Evolutionary conservation across 2,113 vertebrate species (phyloP).

Genomic region (Nothoprocta pentlandii): DNA sequence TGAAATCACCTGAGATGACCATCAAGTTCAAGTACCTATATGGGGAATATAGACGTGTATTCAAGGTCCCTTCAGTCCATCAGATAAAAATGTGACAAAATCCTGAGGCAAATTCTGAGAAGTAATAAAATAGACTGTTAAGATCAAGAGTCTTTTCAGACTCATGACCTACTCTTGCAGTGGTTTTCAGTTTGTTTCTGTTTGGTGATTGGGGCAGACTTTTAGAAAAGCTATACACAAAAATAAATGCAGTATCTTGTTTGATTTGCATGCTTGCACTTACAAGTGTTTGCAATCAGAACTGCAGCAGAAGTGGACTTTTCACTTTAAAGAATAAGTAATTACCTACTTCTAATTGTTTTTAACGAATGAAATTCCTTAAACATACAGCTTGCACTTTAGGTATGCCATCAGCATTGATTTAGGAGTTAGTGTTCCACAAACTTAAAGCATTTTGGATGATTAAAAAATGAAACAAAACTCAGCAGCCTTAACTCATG

Average conservation of each 20-base stretch:
- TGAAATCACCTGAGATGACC: background rate
- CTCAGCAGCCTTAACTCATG: background rate
- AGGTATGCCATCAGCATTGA: background rate
- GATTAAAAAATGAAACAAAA: background rate
- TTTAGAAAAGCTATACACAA: background rate
- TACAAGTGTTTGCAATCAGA: background rate
- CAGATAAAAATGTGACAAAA: background rate
- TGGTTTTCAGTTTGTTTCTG: background rate
- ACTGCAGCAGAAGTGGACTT: background rate
- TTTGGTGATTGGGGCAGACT: background rate
- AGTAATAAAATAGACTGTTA: background rate
- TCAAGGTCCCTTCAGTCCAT: background rate
- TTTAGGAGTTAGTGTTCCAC: background rate
- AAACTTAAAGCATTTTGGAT: background rate
- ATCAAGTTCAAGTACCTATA: background rate
- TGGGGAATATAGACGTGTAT: background rate
- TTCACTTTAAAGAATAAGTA: background rate
- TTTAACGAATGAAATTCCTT: conserved; percentile 25
- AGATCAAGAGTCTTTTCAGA: background rate
- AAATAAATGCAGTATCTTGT: conserved; percentile 26
- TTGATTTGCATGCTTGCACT: background rate
- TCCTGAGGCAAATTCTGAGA: background rate
- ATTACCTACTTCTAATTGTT: conserved; percentile 13
- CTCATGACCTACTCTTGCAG: background rate
- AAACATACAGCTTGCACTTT: background rate